Evolutionary conservation across 2,888 invertebrate species (phyloP).

Genomic region (Hydroisotoma schaefferi): DNA sequence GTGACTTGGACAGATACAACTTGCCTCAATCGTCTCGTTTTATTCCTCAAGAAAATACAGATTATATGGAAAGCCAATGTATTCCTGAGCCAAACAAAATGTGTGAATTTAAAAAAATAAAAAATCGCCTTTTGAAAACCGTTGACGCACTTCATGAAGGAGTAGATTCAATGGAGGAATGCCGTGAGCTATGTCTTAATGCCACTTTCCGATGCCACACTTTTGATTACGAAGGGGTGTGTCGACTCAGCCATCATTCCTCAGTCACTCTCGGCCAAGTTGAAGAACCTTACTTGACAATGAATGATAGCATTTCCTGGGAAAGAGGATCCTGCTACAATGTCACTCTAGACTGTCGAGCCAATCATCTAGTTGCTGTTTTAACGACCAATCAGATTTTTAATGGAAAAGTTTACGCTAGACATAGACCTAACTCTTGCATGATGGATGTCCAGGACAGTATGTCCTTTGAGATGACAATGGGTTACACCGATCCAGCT

Average conservation of each 20-base stretch:
- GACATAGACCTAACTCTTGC: slow-evolving; percentile 54
- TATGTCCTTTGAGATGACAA: slow-evolving; percentile 53
- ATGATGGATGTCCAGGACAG: slow-evolving; percentile 53
- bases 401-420: slow-evolving; percentile 55
- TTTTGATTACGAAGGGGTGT: slow-evolving; percentile 54
- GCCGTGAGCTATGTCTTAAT: slow-evolving; percentile 52
- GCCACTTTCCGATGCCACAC: slow-evolving; percentile 53
- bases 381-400: slow-evolving; percentile 54
- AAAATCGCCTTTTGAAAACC: slow-evolving; percentile 51
- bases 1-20: slow-evolving; percentile 53
- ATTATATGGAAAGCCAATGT: slow-evolving; percentile 55
- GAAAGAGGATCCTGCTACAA: slow-evolving; percentile 55
- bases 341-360: slow-evolving; percentile 53
- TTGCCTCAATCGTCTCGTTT: slow-evolving; percentile 38
- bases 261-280: slow-evolving; percentile 52
- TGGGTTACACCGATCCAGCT: slow-evolving; percentile 54
- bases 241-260: slow-evolving; percentile 54
- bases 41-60: slow-evolving; percentile 47
- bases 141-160: slow-evolving; percentile 52
- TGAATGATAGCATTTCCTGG: slow-evolving; percentile 52
- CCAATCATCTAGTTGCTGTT: slow-evolving; percentile 54
- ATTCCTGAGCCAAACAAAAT: slow-evolving; percentile 52
- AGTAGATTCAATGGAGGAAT: slow-evolving; percentile 52
- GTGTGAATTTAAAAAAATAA: slow-evolving; percentile 52
- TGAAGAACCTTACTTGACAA: slow-evolving; percentile 53